A percentile compares a stretch with the other conserved stretches of the same genome.
These are phyloP conservation scores for Phoenicopterus ruber DNA, from an alignment of 2,113 vertebrate species.

Conservation along the genomic window DNA sequence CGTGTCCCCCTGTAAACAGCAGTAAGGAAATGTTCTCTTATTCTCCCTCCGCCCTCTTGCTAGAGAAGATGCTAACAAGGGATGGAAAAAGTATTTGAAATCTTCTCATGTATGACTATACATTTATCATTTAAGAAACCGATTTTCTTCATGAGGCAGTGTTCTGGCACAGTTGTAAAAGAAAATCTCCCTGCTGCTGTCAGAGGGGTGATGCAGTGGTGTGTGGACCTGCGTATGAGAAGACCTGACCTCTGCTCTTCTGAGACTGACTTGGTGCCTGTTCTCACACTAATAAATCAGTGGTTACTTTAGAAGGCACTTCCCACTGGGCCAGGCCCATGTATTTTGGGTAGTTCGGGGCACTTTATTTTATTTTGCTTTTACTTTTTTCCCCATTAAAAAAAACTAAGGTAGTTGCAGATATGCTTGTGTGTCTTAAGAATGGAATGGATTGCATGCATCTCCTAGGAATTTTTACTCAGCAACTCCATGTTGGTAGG, in stretches of 20 bases:
- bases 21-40: constrained; percentile 70
- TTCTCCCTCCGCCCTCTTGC: rapidly evolving
- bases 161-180: neutral
- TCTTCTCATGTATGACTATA: neutral
- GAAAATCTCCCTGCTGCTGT: neutral
- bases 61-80: neutral
- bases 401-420: neutral
- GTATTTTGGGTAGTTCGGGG: neutral
- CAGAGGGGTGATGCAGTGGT: neutral
- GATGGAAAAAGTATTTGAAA: neutral
- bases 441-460: neutral
- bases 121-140: neutral
- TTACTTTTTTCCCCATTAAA: neutral
- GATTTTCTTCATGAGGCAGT: neutral
- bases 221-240: neutral
- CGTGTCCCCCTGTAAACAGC: constrained; percentile 80
- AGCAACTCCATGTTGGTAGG: neutral
- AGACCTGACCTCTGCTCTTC: neutral
- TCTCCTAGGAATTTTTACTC: neutral
- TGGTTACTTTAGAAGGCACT: neutral
- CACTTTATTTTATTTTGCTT: neutral
- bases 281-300: neutral
- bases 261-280: neutral
- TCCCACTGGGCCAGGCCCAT: neutral
- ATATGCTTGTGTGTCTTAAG: neutral